Percentiles rank a stretch among this genome's conserved stretches.
phyloP scores from a whole-genome alignment of 2,113 vertebrate genomes.

The Dryoscopus gambensis region DNA sequence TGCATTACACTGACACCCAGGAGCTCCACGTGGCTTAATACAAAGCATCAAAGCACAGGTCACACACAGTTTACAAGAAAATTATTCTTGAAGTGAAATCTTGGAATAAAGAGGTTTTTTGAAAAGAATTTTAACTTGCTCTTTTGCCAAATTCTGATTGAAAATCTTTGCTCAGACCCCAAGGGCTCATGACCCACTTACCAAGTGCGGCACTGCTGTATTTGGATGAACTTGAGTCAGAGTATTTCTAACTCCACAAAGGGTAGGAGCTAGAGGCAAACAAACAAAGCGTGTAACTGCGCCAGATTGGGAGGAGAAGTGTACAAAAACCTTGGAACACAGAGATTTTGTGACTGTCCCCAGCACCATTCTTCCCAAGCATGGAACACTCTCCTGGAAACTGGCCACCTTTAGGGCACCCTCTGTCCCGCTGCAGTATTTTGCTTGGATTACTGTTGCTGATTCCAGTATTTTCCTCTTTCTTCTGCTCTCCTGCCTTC shows the following conservation, averaged over 20 bases:
- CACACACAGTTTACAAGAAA: background rate
- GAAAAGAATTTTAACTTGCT: background rate
- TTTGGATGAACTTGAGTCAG: background rate
- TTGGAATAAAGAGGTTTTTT: background rate
- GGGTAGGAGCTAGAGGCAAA: background rate
- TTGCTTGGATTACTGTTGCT: background rate
- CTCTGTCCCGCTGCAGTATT: background rate
- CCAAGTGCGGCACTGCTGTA: background rate
- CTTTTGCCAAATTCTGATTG: background rate
- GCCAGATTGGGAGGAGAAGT: background rate
- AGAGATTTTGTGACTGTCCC: background rate
- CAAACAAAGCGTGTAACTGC: background rate
- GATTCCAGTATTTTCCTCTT: background rate
- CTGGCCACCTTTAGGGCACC: background rate
- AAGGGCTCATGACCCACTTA: background rate
- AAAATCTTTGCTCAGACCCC: background rate
- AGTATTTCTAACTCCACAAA: background rate
- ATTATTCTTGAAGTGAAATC: background rate
- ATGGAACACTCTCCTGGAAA: background rate
- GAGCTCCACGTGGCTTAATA: fast-evolving
- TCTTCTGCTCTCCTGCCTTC: background rate
- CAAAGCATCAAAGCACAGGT: background rate
- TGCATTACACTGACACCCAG: background rate
- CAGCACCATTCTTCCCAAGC: background rate
- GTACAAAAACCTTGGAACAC: background rate